Conservation (phyloP, 2,888 invertebrate species). For the Euclidia mi region DNA sequence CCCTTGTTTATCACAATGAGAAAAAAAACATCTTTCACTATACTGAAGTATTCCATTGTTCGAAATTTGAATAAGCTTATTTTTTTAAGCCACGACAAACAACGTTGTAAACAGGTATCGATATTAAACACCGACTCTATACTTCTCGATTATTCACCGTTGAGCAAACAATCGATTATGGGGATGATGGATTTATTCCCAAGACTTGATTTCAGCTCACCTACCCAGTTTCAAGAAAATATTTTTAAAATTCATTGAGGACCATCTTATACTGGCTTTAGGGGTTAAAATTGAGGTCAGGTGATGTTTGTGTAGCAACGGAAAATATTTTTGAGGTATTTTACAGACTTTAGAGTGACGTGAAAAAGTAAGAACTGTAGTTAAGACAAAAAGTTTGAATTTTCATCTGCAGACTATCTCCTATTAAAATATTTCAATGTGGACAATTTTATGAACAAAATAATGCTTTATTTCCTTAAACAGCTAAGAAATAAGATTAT, state of each 20-base stretch:
- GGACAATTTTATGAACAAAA: too few relatives aligned
- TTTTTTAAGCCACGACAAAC: too few relatives aligned
- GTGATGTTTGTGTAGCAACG: slow-evolving; percentile 6
- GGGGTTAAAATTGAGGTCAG: slow-evolving; percentile 29
- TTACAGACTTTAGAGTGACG: too few relatives aligned
- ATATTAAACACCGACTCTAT: slow-evolving; percentile 46
- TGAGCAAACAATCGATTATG: slow-evolving; percentile 73
- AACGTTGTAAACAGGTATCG: too few relatives aligned
- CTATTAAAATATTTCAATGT: too few relatives aligned
- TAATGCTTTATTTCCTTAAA: too few relatives aligned
- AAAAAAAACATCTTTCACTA: background rate
- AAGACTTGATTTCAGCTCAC: slow-evolving; percentile 44
- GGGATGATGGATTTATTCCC: slow-evolving; percentile 72
- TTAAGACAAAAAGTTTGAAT: too few relatives aligned
- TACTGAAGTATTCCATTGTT: slow-evolving; percentile 25
- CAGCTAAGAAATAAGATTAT: too few relatives aligned
- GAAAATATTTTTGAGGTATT: background rate
- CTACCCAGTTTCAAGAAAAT: slow-evolving; percentile 37
- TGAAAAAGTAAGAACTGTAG: too few relatives aligned
- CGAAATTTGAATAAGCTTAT: slow-evolving; percentile 21
- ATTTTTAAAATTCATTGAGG: slow-evolving; percentile 24
- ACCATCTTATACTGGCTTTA: slow-evolving; percentile 21
- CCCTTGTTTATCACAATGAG: slow-evolving; percentile 4
- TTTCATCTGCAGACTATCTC: too few relatives aligned
- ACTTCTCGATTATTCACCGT: slow-evolving; percentile 67